These are phyloP conservation scores for Folsomia candida DNA, from an alignment of 2,888 invertebrate genomes.

Conservation along the genomic window DNA sequence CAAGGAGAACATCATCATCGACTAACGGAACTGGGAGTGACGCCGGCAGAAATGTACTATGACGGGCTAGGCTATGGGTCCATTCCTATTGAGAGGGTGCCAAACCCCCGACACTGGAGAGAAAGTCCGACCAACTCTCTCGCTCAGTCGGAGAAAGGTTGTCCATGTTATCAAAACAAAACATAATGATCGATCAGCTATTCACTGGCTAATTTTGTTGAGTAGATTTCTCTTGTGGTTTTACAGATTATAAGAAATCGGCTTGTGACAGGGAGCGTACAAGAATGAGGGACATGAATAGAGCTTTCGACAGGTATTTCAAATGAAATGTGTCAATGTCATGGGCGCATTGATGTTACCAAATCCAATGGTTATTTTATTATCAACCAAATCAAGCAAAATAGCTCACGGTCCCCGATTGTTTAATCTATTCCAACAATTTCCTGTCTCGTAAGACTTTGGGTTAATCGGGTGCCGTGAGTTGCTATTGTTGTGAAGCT, in stretches of 20 bases:
- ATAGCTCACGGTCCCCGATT: too few relatives aligned
- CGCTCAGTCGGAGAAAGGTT: conserved; percentile 42
- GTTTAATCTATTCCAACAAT: too few relatives aligned
- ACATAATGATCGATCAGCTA: too few relatives aligned
- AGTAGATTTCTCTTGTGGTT: conserved; percentile 7
- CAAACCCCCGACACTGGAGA: conserved; percentile 40
- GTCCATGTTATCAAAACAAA: conserved; percentile 4
- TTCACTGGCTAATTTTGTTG: background rate
- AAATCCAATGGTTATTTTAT: too few relatives aligned
- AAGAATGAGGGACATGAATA: conserved; percentile 82
- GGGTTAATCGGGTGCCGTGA: too few relatives aligned
- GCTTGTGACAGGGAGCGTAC: conserved; percentile 80
- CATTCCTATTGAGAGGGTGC: conserved; percentile 43
- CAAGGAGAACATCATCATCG: background rate
- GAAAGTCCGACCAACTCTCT: conserved; percentile 13
- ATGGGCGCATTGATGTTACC: too few relatives aligned
- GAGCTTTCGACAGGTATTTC: conserved; percentile 76
- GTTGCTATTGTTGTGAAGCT: too few relatives aligned
- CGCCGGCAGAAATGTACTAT: background rate
- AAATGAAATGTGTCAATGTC: conserved; percentile 68
- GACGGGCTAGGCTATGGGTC: conserved; percentile 31
- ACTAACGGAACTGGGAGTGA: background rate
- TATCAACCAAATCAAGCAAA: too few relatives aligned
- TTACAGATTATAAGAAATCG: conserved; percentile 74
- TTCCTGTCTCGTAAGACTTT: too few relatives aligned